A percentile compares a stretch with the other conserved stretches of the same genome.
Evolutionary conservation across 2,797 vertebrate genomes (phyloP).

Genomic region (Ctenosaura bakeri): DNA sequence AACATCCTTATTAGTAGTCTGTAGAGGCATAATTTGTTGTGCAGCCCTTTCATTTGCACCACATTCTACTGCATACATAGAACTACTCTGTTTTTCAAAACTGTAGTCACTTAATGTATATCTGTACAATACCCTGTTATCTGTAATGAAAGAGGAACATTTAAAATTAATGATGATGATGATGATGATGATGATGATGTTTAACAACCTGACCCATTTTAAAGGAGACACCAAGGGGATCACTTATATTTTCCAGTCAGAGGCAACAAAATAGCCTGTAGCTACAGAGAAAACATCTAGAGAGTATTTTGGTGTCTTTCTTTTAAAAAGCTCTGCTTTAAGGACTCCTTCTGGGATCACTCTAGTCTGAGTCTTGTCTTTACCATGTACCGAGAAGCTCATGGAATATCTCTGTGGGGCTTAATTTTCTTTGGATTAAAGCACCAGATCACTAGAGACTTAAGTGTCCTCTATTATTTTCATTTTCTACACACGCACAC

Average conservation of each 20-base stretch:
- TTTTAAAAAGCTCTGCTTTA: not conserved
- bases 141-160: no score
- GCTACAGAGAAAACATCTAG: not conserved
- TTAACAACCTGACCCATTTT: not conserved
- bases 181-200: no score
- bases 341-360: not conserved
- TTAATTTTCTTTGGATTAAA: not conserved
- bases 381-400: not conserved
- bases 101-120: no score
- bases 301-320: not conserved
- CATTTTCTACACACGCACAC: not conserved
- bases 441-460: not conserved
- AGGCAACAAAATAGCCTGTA: not conserved
- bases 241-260: not conserved
- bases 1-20: not conserved
- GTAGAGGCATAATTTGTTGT: not conserved
- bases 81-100: not conserved
- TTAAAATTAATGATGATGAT: no score
- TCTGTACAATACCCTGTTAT: no score
- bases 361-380: not conserved
- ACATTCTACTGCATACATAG: not conserved
- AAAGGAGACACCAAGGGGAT: not conserved
- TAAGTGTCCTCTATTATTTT: not conserved
- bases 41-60: not conserved
- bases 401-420: not conserved